Evolutionary conservation across 2,888 invertebrate species (phyloP).

Genomic region (Aradus depressus): DNA sequence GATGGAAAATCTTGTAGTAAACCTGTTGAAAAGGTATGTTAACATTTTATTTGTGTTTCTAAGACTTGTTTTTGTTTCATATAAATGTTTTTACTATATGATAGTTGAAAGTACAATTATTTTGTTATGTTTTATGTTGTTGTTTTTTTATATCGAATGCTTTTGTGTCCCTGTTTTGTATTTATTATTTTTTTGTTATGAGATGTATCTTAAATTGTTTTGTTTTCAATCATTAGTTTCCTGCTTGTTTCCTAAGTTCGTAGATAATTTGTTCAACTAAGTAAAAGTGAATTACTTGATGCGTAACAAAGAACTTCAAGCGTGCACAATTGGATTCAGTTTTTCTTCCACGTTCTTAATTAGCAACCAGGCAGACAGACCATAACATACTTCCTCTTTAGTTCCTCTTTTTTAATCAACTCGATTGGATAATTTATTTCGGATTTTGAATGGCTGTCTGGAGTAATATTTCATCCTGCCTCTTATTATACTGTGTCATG

Average conservation of each 20-base stretch:
- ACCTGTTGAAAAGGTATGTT: conserved; percentile 51
- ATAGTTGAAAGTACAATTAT: not conserved
- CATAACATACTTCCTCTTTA: conserved; percentile 17
- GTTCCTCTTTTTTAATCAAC: too few relatives aligned
- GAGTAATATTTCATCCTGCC: too few relatives aligned
- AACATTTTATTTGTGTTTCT: not conserved
- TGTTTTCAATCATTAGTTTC: not conserved
- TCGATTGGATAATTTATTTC: too few relatives aligned
- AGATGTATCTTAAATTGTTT: not conserved
- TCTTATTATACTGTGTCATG: too few relatives aligned
- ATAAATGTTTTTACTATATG: not conserved
- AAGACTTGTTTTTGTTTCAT: not conserved
- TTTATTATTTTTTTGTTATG: not conserved
- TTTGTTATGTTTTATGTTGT: not conserved
- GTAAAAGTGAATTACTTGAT: conserved; percentile 16
- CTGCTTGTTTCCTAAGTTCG: not conserved
- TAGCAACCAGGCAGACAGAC: conserved; percentile 16
- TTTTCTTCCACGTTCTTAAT: conserved; percentile 18
- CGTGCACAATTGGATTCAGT: conserved; percentile 23
- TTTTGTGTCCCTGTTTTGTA: not conserved
- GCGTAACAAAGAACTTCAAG: conserved; percentile 18
- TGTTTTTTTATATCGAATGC: not conserved
- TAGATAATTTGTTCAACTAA: conserved; percentile 1
- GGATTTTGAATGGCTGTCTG: too few relatives aligned
- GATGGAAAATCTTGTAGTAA: conserved; percentile 52